Base-by-base conservation (phyloP, 2,113 vertebrate genomes). In the Promerops cafer region DNA sequence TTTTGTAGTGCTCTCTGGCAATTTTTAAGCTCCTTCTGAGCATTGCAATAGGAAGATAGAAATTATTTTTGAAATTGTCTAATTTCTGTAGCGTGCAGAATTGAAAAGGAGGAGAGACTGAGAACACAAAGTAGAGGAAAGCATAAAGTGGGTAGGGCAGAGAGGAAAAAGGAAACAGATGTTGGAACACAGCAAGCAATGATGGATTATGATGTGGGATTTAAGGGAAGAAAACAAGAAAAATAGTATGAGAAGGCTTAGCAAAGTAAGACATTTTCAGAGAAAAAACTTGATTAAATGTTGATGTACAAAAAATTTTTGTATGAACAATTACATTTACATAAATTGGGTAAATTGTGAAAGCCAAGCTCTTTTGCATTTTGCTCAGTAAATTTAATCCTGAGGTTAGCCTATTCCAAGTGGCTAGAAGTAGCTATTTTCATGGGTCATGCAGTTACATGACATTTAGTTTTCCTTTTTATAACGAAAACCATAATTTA, bases 131-230 rank as follows among this genome's bases (percentile, higher is more conserved):
- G 31, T 63, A 85, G 59, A 68, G 63, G 56, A 78, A 81, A 89
- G 44, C 40, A 91, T 69, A 23, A 76, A 86, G 24, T 47, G 65
- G 24, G 19, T 91, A 93, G 47, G 30, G 44, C 63, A 77, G 89
- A 76, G 65, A 68, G 53, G 54, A 79, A 93, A 83, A 91, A 61
- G 74, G 82, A 96, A 96, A 96, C 82, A 76, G 94, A 93, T 94
- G 83, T 88, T 97, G 78, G 50, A 91, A 66, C 44, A 42, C n/a
- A 90, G 63, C 39, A 33, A 60, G 70, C 65, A 77, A 2, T 71
- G 40, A 56, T 75, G 76, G 83, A 57, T 91, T 83, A 56, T 63
- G n/a, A 45, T 88, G 75, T 70, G 76, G 56, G 31, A 77, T 86
- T 91, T 95, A 64, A 85, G 50, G 39, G 69, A 91, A 85, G 59